Evolutionary conservation across 2,113 vertebrate species (phyloP), one percentile per base, ranked within the genome.

Genomic region (Oncorhynchus clarkii): DNA sequence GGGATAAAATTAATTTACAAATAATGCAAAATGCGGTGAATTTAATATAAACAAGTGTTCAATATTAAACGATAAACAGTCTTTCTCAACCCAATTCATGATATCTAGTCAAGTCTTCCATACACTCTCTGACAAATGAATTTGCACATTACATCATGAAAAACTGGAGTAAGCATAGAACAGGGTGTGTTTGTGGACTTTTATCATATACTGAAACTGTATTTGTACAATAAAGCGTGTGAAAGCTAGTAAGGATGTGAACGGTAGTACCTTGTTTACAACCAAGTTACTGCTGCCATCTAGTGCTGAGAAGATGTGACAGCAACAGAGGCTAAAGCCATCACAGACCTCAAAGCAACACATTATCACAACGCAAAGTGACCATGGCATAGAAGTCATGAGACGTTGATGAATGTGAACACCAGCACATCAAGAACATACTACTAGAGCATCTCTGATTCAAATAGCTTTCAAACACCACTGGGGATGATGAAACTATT

Each of bases 271-370:
- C 54, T 57, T 62, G 8, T 31, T 66, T 6, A 69, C 24, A 54
- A 31, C 72, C 74, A 34, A 18, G 49, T 26, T 48, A 80, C 22
- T 84, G 75, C 77, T 82, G 77, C 83, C 85, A 74, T 60, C 85
- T 85, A 81, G 70, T 18, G 85, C 73, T 75, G 1, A 65, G 65
- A 1, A 68, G 29, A 60, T 54, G 16, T 31, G 70, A 76, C 48
- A 77, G 68, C 80, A 88, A 9, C 1, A 51, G 11, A 22, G 57
- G n/a, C 18, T 22, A 48, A 24, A 64, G 22, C 2, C 6, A 9
- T 62, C 2, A 62, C n/a, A 60, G 12, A 57, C 5, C 5, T 57
- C 54, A 20, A 57, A 4, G 13, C 20, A 20, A 20, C 54, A 18
- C 54, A 18, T 20, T 57, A 57, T 57, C 54, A 62, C 59, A 62